Percentiles rank a stretch among this genome's conserved stretches.
Conservation (phyloP, 2,888 invertebrate genomes). For the Cosmopolites sordidus region DNA sequence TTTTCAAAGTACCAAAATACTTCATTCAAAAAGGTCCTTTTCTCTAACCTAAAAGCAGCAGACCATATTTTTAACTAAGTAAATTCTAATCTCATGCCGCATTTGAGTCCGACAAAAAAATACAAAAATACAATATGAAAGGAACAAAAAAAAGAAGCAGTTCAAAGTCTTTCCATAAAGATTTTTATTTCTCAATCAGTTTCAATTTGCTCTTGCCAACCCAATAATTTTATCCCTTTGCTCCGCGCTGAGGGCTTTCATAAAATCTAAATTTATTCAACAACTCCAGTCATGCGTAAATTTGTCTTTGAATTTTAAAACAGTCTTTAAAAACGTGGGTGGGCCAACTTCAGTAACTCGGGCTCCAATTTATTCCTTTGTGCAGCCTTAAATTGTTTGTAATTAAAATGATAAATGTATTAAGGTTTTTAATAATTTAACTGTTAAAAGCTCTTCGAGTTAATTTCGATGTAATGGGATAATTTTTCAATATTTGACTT, state of each 20-base stretch:
- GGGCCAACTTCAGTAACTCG: not conserved
- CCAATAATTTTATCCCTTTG: slow-evolving; percentile 1
- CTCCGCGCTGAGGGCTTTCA: not conserved
- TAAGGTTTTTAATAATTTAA: slow-evolving; percentile 1
- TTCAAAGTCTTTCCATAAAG: not conserved
- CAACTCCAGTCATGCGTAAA: slow-evolving; percentile 2
- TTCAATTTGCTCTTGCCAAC: not conserved
- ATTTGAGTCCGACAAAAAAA: too few species aligned
- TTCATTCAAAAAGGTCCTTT: too few species aligned
- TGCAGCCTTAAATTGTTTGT: not conserved
- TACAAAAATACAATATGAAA: not conserved
- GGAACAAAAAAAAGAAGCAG: not conserved
- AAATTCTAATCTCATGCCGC: too few species aligned
- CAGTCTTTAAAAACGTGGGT: slow-evolving; percentile 1
- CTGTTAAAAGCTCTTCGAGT: not conserved
- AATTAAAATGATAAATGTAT: slow-evolving; percentile 2
- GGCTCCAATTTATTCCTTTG: not conserved
- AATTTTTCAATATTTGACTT: not conserved
- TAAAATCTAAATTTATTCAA: slow-evolving; percentile 2
- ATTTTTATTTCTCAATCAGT: slow-evolving; percentile 2
- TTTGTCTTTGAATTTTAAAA: slow-evolving; percentile 1
- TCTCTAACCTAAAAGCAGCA: too few species aligned
- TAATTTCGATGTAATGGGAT: not conserved
- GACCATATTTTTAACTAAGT: too few species aligned
- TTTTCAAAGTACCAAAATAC: too few species aligned